These are phyloP conservation scores for Tanypteryx hageni DNA, from an alignment of 2,888 invertebrate species.

Conservation along the genomic window DNA sequence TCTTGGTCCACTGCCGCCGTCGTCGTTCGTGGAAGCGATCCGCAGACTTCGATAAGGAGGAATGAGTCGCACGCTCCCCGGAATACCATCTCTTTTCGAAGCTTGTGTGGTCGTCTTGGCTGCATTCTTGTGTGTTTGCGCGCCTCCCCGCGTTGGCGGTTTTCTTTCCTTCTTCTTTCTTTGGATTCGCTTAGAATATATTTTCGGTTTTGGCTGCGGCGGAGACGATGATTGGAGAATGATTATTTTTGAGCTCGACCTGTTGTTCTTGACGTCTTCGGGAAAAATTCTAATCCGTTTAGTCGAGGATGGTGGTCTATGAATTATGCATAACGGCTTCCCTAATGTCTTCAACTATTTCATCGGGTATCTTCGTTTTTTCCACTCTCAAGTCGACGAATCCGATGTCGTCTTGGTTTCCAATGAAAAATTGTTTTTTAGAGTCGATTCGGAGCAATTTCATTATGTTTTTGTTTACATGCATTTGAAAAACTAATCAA, in stretches of 20 bases:
- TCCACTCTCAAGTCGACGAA: neutral
- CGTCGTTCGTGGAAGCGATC: conserved; percentile 57
- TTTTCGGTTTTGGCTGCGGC: neutral
- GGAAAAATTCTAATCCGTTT: conserved; percentile 5
- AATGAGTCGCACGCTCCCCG: conserved; percentile 38
- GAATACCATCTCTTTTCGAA: neutral
- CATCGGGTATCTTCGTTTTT: neutral
- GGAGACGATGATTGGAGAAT: neutral
- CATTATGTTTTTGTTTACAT: too few relatives aligned
- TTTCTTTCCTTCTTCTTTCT: neutral
- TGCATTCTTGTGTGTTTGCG: too few relatives aligned
- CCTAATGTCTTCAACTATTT: neutral
- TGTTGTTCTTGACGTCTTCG: neutral
- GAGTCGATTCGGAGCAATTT: too few relatives aligned
- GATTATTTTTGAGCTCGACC: neutral
- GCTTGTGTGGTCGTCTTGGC: neutral
- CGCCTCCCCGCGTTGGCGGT: neutral
- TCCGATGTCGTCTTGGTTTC: too few relatives aligned
- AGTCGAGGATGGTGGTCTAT: neutral
- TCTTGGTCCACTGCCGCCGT: neutral
- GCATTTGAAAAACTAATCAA: too few relatives aligned
- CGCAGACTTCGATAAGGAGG: conserved; percentile 52
- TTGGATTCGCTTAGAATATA: conserved; percentile 33
- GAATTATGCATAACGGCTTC: neutral
- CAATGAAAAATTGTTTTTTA: too few relatives aligned